Percentiles rank a stretch among this genome's conserved stretches.
phyloP scores from a whole-genome alignment of 2,888 invertebrate species.

The Drepanosiphum platanoidis region DNA sequence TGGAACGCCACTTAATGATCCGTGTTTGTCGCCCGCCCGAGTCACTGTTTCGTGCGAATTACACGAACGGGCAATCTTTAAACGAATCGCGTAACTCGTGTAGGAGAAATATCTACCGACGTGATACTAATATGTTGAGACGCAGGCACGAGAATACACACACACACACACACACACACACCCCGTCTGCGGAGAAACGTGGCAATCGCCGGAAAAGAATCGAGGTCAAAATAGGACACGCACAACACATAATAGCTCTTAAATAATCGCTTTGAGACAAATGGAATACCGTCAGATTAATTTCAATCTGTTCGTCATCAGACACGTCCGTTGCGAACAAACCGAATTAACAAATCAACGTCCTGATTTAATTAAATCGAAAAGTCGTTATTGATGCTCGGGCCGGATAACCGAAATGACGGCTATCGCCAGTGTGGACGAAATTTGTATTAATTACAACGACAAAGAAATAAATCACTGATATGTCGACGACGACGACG shows the following conservation, averaged over 20 bases:
- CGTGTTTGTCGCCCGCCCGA: background rate
- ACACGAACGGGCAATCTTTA: constrained; percentile 3
- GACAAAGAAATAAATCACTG: constrained; percentile 3
- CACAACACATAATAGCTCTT: background rate
- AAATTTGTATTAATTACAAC: background rate
- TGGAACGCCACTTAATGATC: background rate
- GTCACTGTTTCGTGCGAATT: background rate
- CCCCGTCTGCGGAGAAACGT: background rate
- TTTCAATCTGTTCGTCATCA: constrained; percentile 11
- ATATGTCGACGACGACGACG: too few species aligned
- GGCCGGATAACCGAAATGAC: background rate
- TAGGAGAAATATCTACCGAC: background rate
- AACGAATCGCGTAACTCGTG: background rate
- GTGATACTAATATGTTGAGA: background rate
- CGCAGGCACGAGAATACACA: background rate
- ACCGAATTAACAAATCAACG: constrained; percentile 32
- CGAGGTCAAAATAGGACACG: constrained; percentile 2
- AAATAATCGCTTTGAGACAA: constrained; percentile 16
- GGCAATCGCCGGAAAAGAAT: constrained; percentile 3
- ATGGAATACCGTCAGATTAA: constrained; percentile 28
- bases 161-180: too few species aligned
- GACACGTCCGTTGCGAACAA: constrained; percentile 13
- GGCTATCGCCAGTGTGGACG: background rate
- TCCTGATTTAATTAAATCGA: background rate
- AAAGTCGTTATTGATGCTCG: background rate